Base-by-base conservation (phyloP, 2,113 vertebrate species). In the Plectropomus leopardus region DNA sequence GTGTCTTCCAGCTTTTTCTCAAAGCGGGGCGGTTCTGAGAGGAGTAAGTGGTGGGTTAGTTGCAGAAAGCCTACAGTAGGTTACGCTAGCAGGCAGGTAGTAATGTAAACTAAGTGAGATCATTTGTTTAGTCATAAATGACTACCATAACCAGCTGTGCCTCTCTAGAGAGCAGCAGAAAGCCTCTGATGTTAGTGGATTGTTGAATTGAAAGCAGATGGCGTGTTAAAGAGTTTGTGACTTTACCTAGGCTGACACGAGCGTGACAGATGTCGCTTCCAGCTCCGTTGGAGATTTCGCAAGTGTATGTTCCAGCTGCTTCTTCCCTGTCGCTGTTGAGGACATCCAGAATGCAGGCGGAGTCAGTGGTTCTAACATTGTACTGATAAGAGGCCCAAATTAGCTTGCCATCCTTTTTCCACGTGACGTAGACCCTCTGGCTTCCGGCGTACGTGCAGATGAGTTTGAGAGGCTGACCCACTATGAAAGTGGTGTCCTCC, bases 351-450 rank as follows among this genome's bases (percentile, higher is more conserved):
- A 95, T 54, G 66, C 96, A 96, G n/a, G 92, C 92, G 53, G 96
- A 95, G 2, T 93, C 92, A 50, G 89, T 92, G 61, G 96, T 84
- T 93, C 71, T 85, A 32, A 92, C 84, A 23, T 84, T 90, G 26
- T 91, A 93, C 78, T 83, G 76, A 51, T 90, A 91, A 7, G 94
- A 96, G 5, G 94, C 94, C 76, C 95, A 92, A 24, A 98, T 87
- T 85, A 96, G 95, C 73, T 95, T 84, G 23, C 95, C 95, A 78
- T 98, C 96, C 89, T 96, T 97, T 64, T 94, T 96, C 97, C 97
- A 97, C 30, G 91, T 90, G 78, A 95, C 91, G 34, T 78, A 83
- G 59, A 97, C 90, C 76, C 95, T 96, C 61, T 96, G 96, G 80
- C 94, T 96, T 60, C 97, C 96, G 0, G 94, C 30, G 71, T 87